Base-by-base conservation (phyloP, 1,140 invertebrate species). In the Drosophila mauritiana region DNA sequence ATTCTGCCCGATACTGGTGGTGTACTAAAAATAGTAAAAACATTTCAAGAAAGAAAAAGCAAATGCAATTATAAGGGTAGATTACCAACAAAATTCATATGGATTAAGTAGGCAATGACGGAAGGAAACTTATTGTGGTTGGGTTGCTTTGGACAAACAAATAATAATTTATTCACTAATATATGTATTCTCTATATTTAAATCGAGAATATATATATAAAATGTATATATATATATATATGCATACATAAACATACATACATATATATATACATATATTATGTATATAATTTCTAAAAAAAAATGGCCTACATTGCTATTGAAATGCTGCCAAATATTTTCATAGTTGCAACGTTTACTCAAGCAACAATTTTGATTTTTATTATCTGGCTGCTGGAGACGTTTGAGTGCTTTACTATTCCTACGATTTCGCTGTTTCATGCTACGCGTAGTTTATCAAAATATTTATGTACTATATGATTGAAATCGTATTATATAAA, bases 341-440 rank as follows among this genome's bases (percentile, higher is more conserved):
- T 88, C 83, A 88, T 88, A 88, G 51, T 82, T 88, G 45, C 75
- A 88, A 56, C 76, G 76, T 70, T 79, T 86, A 31, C 58, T 61
- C 34, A 80, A 52, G 57, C 84, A 88, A 83, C 83, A 83, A 63
- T 88, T 79, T 39, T 49, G 58, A 55, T 77, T 59, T 55, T 57
- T 62, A 64, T 64, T 39, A 27, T 75, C 57, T 49, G 78, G 79
- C 43, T 75, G 65, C 45, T 59, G 70, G 37, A 79, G 70, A 58
- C 75, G 83, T 64, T 73, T 82, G 57, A 79, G 22, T 61, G 61
- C 59, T 62, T 75, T 76, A 22, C 54, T 82, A 15, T 69, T 83
- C 12, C 52, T 54, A 37, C 58, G 54, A 54, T 63, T 88, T 48
- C 84, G 76, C 63, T 79, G 69, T 86, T 75, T 86, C 83, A 86